These are phyloP conservation scores for Hestina assimilis DNA, from an alignment of 1,140 invertebrate species.

Conservation along the genomic window DNA sequence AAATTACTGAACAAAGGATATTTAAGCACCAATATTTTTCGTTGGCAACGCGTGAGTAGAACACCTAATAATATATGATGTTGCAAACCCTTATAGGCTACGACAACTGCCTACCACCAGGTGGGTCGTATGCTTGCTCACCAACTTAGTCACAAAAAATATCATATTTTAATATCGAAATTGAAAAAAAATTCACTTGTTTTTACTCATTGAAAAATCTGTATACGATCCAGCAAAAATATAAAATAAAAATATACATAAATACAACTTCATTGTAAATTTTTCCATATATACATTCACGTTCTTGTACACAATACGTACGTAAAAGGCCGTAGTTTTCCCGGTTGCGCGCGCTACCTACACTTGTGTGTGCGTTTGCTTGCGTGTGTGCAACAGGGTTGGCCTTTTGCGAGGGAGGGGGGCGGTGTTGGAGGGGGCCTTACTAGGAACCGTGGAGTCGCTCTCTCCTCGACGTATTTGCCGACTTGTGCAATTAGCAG, in stretches of 20 bases:
- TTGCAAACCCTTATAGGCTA: too few species aligned
- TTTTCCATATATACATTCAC: constrained; percentile 45
- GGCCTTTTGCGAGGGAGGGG: constrained; percentile 64
- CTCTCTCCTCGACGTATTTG: constrained; percentile 66
- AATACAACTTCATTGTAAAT: constrained; percentile 8
- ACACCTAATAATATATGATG: too few species aligned
- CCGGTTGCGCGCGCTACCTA: constrained; percentile 66
- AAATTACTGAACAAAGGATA: too few species aligned
- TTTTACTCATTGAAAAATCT: not conserved
- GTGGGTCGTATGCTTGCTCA: too few species aligned
- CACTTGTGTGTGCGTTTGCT: constrained; percentile 47
- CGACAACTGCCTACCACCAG: too few species aligned
- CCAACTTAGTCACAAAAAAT: too few species aligned
- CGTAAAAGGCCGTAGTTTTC: constrained; percentile 75
- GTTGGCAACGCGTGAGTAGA: too few species aligned
- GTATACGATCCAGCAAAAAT: not conserved
- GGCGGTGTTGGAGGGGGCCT: constrained; percentile 34
- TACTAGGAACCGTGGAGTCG: constrained; percentile 61
- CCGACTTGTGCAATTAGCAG: constrained; percentile 76
- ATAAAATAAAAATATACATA: constrained; percentile 1
- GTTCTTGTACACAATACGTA: constrained; percentile 73
- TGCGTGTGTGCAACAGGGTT: constrained; percentile 59
- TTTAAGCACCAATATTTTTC: too few species aligned
- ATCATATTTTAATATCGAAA: too few species aligned
- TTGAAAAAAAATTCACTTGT: too few species aligned